Evolutionary conservation across 1,140 invertebrate species (phyloP).

Genomic region (Bombus impatiens): DNA sequence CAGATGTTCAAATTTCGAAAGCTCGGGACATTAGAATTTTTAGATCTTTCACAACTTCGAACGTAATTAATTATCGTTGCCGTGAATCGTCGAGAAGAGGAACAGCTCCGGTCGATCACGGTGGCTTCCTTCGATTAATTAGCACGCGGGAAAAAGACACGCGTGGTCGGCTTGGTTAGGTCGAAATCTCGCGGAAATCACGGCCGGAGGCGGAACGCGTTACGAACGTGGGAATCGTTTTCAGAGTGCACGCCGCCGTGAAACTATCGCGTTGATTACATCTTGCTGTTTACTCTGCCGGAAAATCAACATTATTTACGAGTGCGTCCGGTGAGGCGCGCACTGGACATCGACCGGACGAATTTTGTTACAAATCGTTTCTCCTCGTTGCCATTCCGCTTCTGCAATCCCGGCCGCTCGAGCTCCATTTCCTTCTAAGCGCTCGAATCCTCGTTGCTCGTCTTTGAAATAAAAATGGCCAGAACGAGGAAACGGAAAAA

Average conservation of each 20-base stretch:
- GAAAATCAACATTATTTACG: conserved; percentile 69
- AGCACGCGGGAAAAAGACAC: not conserved
- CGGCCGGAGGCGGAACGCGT: conserved; percentile 56
- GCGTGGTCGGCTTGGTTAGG: not conserved
- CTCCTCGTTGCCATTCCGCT: not conserved
- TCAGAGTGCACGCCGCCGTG: conserved; percentile 66
- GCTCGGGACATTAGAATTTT: too few relatives aligned
- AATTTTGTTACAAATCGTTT: conserved; percentile 1
- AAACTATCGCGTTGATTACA: conserved; percentile 60
- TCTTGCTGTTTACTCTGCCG: conserved; percentile 65
- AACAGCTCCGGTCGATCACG: too few relatives aligned
- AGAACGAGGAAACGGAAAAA: not conserved
- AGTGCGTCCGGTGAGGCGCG: conserved; percentile 35
- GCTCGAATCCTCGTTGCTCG: too few relatives aligned
- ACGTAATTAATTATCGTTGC: too few relatives aligned
- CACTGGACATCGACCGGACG: not conserved
- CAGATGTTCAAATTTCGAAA: too few relatives aligned
- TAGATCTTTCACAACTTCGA: too few relatives aligned
- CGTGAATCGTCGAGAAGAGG: too few relatives aligned
- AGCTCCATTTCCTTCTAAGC: too few relatives aligned
- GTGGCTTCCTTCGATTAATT: conserved; percentile 19
- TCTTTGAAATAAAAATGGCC: not conserved
- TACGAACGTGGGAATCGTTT: conserved; percentile 69
- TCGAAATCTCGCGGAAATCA: conserved; percentile 56
- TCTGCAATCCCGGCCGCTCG: too few relatives aligned